Percentiles rank a stretch among this genome's conserved stretches.
Evolutionary conservation across 2,888 invertebrate species (phyloP).

Genomic region (Phorcus lineatus): DNA sequence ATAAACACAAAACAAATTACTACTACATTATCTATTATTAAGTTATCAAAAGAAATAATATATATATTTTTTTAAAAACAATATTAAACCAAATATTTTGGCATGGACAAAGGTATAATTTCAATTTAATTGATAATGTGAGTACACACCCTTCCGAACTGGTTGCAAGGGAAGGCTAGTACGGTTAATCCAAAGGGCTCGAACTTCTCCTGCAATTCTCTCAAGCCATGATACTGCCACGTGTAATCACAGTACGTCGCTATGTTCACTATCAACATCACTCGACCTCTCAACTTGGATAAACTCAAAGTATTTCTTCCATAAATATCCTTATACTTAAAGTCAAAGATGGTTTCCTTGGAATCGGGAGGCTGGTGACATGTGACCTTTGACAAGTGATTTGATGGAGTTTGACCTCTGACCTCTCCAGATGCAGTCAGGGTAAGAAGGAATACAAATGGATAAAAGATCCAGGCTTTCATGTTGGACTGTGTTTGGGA

Average conservation of each 20-base stretch:
- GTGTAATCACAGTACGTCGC: constrained; percentile 77
- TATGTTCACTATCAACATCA: constrained; percentile 74
- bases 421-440: too few relatives aligned
- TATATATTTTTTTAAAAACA: too few relatives aligned
- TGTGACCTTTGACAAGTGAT: background rate
- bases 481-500: too few relatives aligned
- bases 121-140: too few relatives aligned
- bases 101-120: too few relatives aligned
- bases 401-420: background rate
- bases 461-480: too few relatives aligned
- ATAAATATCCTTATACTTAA: background rate
- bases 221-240: constrained; percentile 74
- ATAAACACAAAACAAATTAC: too few relatives aligned
- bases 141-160: constrained; percentile 69
- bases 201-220: constrained; percentile 74
- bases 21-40: too few relatives aligned
- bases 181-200: constrained; percentile 63
- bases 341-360: constrained; percentile 8
- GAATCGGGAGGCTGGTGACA: background rate
- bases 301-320: background rate
- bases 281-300: constrained; percentile 15
- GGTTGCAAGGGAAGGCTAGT: constrained; percentile 76
- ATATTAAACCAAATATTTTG: too few relatives aligned
- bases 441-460: too few relatives aligned
- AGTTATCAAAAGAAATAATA: too few relatives aligned